Base-by-base conservation (phyloP, 2,888 invertebrate genomes). In the Epsilonema sp. region DNA sequence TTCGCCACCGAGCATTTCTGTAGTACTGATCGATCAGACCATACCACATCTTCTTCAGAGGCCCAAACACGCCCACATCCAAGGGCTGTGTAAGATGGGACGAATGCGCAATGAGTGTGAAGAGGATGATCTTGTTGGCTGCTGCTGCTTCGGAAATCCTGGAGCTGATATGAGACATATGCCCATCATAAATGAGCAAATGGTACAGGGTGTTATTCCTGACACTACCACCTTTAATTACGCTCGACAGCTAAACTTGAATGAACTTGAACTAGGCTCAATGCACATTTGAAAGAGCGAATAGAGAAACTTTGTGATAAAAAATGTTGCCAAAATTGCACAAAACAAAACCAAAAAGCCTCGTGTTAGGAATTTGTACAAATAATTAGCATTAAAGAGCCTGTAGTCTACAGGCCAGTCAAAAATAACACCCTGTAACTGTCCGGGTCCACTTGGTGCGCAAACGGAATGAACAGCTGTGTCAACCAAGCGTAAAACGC, bases 31-130 rank as follows among this genome's bases (percentile, higher is more conserved):
- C 16, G 31, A 31, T 31, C 8, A 37, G n/a, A 13, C 16, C 16
- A 13, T 37, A 3, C 45, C 45, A 50, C 8, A 45, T 31, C 22
- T 50, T 45, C 37, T 49, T 49, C 31, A 49, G 5, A 8, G 48
- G 49, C 3, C 44, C 40, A 38, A 25, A 49, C n/a, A 49, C 42
- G 3, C 39, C 47, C 19, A 49, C 49, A 44, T 49, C 44, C 1
- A 51, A 26, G 13, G 51, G 51, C 42, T 51, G 51, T 19, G 37
- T 24, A 2, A 49, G 26, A 37, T 51, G 51, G 4, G 51, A 50
- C 3, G 26, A 20, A 36, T 51, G 45, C 4, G 51, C 45, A 23
- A 48, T 49, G 2, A 51, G 42, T 13, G 39, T 36, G 26, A 40
- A 20, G 21, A 51, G 49, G 13, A n/a, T 8, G 16, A 49, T 49